Evolutionary conservation across 2,113 vertebrate genomes (phyloP).

Genomic region (Cavia porcellus): DNA sequence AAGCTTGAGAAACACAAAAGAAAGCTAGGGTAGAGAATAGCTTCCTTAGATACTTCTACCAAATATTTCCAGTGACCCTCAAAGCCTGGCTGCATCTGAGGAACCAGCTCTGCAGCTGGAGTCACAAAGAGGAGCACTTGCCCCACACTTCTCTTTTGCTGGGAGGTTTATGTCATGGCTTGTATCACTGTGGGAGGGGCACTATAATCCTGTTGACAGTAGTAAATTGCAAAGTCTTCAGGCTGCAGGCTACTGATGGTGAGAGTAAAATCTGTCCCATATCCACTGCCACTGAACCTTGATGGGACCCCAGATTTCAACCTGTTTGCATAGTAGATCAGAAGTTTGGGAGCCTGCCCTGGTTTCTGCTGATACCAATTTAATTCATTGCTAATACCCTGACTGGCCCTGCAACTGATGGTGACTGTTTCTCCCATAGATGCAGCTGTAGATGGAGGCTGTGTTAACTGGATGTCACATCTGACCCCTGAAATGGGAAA

Average conservation of each 20-base stretch:
- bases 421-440: no score
- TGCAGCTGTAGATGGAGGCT: no score
- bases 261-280: not conserved
- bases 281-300: not conserved
- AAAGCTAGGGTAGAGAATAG: not conserved
- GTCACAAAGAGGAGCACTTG: not conserved
- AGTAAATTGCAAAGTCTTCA: not conserved
- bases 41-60: not conserved
- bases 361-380: not conserved
- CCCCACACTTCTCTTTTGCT: not conserved
- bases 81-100: not conserved
- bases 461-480: no score
- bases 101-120: not conserved
- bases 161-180: not conserved
- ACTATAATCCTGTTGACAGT: fast-evolving
- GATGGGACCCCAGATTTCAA: not conserved
- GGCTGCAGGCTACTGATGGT: not conserved
- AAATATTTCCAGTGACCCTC: not conserved
- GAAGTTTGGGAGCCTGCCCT: not conserved
- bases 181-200: not conserved
- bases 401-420: no score
- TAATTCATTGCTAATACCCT: not conserved
- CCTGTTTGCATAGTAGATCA: no score
- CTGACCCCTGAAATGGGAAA: no score
- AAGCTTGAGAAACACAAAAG: not conserved